Percentiles rank a stretch among this genome's conserved stretches.
Evolutionary conservation across 23 tunicate species (phyloP).

Genomic region (Ciona savignyi): DNA sequence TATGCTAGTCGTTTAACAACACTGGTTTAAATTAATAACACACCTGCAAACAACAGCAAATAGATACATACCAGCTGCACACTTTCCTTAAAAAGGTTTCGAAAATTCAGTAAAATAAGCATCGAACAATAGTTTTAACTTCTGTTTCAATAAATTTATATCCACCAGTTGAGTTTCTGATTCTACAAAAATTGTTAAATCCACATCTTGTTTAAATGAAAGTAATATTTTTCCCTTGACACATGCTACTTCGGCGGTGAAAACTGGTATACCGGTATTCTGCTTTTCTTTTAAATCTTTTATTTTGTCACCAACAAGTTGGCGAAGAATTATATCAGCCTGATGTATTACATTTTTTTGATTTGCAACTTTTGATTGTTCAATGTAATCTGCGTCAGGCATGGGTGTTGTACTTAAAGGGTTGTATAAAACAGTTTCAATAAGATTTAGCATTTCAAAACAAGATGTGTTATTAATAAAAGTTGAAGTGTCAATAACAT

Average conservation of each 20-base stretch:
- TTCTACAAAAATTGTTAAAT: too few relatives aligned
- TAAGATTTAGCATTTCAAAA: background rate
- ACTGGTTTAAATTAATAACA: too few relatives aligned
- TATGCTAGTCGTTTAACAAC: too few relatives aligned
- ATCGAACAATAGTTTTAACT: too few relatives aligned
- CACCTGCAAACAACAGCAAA: too few relatives aligned
- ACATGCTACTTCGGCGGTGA: background rate
- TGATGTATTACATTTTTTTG: background rate
- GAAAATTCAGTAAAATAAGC: too few relatives aligned
- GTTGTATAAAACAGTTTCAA: background rate
- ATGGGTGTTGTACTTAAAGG: background rate
- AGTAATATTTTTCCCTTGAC: background rate
- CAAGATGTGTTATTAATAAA: background rate
- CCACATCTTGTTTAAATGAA: background rate
- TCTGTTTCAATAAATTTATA: background rate
- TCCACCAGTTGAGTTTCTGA: background rate
- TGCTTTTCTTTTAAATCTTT: too few relatives aligned
- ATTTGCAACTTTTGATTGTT: background rate
- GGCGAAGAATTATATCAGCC: background rate
- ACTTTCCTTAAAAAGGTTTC: too few relatives aligned
- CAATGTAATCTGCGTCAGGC: background rate
- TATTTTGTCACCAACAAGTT: background rate
- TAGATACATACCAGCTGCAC: too few relatives aligned
- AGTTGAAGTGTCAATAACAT: background rate
- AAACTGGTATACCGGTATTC: too few relatives aligned